Conservation (phyloP, 2,797 vertebrate species). For the Sebastes umbrosus region DNA sequence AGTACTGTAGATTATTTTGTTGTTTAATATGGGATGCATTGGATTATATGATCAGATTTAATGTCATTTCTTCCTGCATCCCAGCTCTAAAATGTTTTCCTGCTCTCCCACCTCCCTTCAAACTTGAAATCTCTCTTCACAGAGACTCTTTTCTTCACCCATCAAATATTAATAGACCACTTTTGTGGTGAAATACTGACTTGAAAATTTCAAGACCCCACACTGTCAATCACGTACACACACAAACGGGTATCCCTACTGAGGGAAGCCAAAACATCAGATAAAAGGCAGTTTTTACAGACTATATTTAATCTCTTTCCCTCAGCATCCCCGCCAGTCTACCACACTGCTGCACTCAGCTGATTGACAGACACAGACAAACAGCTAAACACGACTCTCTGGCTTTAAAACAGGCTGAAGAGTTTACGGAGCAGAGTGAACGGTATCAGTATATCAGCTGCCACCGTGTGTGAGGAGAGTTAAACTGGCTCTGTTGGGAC, state of each 20-base stretch:
- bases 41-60: background rate
- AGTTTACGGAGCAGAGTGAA: background rate
- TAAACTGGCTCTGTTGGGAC: too few relatives aligned
- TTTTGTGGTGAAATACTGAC: conserved; percentile 39
- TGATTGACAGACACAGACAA: conserved; percentile 35
- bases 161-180: conserved; percentile 47
- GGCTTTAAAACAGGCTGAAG: background rate
- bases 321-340: conserved; percentile 2
- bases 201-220: conserved; percentile 15
- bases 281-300: conserved; percentile 30
- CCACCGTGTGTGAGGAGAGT: too few relatives aligned
- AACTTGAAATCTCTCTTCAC: background rate
- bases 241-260: background rate
- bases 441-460: too few relatives aligned
- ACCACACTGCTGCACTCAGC: background rate
- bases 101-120: background rate
- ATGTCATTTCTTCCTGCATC: background rate
- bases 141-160: conserved; percentile 30
- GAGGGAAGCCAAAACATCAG: conserved; percentile 34
- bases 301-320: conserved; percentile 36
- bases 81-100: background rate
- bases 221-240: conserved; percentile 46
- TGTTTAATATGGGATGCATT: background rate
- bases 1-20: background rate
- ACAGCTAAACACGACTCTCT: background rate